Percentiles rank a stretch among this genome's conserved stretches.
Evolutionary conservation across 2,888 invertebrate species (phyloP).

Genomic region (Xanthia togata): DNA sequence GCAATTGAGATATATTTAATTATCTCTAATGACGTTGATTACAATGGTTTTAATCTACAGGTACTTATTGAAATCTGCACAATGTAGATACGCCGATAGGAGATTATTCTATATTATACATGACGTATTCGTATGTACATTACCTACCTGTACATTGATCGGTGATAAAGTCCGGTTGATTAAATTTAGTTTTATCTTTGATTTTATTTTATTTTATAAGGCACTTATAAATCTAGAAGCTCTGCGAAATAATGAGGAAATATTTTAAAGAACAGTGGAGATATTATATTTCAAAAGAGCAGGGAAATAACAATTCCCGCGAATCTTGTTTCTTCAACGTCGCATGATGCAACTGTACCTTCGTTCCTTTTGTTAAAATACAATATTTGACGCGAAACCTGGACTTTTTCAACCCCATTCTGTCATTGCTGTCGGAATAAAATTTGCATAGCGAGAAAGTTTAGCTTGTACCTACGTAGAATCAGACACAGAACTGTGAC

Average conservation of each 20-base stretch:
- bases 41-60: conserved; percentile 45
- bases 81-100: conserved; percentile 39
- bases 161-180: conserved; percentile 19
- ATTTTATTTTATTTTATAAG: background rate
- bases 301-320: conserved; percentile 53
- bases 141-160: conserved; percentile 7
- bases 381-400: conserved; percentile 44
- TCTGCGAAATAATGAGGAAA: conserved; percentile 53
- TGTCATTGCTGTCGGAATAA: conserved; percentile 31
- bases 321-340: conserved; percentile 49
- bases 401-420: conserved; percentile 42
- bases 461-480: conserved; percentile 1
- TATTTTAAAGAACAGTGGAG: conserved; percentile 57
- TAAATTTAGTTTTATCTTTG: conserved; percentile 28
- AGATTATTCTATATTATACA: conserved; percentile 27
- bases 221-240: conserved; percentile 17
- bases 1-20: conserved; percentile 38
- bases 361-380: conserved; percentile 50
- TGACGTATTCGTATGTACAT: conserved; percentile 9
- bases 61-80: conserved; percentile 45
- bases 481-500: conserved; percentile 11
- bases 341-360: conserved; percentile 53
- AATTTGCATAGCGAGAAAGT: conserved; percentile 35
- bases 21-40: conserved; percentile 56
- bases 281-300: conserved; percentile 63